These are phyloP conservation scores for Geophilus truncorum DNA, from an alignment of 2,888 invertebrate species.

Conservation along the genomic window DNA sequence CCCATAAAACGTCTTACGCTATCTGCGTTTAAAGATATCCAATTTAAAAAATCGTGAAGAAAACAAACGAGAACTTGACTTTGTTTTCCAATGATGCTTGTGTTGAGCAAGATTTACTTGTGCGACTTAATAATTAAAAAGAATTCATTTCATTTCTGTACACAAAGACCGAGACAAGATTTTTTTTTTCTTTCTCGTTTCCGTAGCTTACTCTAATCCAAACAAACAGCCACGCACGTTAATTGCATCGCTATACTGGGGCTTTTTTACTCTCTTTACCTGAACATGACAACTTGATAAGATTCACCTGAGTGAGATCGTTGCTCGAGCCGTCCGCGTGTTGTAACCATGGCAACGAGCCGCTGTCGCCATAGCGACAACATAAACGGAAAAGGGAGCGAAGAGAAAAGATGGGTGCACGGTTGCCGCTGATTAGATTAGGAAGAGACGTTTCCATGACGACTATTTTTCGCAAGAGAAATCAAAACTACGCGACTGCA, in stretches of 20 bases:
- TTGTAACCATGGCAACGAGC: slow-evolving; percentile 2
- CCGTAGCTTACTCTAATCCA: background rate
- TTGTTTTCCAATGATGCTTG: too few relatives aligned
- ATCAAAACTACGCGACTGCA: background rate
- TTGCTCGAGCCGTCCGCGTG: slow-evolving; percentile 6
- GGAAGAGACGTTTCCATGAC: slow-evolving; percentile 8
- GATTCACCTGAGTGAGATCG: slow-evolving; percentile 17
- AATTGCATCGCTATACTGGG: background rate
- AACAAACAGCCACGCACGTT: background rate
- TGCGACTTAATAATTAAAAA: background rate
- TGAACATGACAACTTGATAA: slow-evolving; percentile 19
- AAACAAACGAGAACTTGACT: too few relatives aligned
- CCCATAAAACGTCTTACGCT: too few relatives aligned
- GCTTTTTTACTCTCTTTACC: background rate
- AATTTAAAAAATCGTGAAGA: too few relatives aligned
- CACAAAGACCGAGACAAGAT: background rate
- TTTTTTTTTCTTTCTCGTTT: background rate
- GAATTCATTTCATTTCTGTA: background rate
- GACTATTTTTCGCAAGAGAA: background rate
- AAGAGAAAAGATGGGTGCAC: slow-evolving; percentile 1
- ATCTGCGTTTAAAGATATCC: too few relatives aligned
- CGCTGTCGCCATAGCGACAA: background rate
- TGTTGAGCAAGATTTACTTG: background rate
- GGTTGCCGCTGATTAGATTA: slow-evolving; percentile 10
- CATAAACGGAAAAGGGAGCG: background rate